Evolutionary conservation across 2,797 vertebrate species (phyloP).

Genomic region (Okamejei kenojei): DNA sequence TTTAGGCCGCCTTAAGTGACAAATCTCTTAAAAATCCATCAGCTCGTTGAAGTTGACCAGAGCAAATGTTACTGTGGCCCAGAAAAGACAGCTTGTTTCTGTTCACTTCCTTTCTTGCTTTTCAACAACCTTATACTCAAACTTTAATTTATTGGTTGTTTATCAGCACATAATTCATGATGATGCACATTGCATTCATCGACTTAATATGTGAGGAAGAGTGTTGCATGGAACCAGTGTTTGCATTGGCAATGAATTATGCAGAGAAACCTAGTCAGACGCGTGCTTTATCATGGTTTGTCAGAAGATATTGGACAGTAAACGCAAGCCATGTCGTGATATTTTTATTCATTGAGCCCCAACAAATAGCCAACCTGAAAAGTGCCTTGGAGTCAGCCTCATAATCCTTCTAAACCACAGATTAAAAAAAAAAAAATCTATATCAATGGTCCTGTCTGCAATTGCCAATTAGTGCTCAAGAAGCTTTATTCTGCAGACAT

Average conservation of each 20-base stretch:
- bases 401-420: background rate
- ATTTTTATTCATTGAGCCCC: background rate
- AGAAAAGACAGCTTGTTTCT: background rate
- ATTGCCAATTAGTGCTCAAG: background rate
- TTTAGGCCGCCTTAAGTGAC: conserved; percentile 42
- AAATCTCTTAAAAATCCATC: background rate
- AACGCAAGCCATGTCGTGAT: background rate
- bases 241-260: background rate
- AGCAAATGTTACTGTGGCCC: background rate
- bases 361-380: background rate
- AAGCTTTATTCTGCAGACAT: background rate
- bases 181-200: conserved; percentile 4
- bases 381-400: conserved; percentile 17
- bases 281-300: conserved; percentile 5
- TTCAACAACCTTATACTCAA: background rate
- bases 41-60: background rate
- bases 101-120: background rate
- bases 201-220: background rate
- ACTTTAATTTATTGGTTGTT: conserved; percentile 16
- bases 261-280: background rate
- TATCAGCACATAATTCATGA: background rate
- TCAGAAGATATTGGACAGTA: background rate
- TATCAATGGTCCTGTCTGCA: background rate
- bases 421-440: too few species aligned
- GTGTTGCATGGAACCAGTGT: background rate